A percentile compares a stretch with the other conserved stretches of the same genome.
Conservation (phyloP, 1,140 invertebrate genomes). For the Chrysomallon squamiferum region DNA sequence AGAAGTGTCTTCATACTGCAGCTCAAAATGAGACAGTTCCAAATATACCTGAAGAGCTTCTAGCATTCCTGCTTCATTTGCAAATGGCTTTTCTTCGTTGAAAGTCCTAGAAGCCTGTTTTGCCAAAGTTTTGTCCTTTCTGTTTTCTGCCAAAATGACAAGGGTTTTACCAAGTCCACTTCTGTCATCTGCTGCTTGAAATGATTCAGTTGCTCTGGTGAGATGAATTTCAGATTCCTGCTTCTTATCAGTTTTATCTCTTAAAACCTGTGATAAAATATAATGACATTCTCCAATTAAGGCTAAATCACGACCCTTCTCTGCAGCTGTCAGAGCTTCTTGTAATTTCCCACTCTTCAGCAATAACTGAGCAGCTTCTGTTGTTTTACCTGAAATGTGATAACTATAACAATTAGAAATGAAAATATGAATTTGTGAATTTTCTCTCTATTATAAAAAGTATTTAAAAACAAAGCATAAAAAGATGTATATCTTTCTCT, state of each 20-base stretch:
- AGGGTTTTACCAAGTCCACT: background rate
- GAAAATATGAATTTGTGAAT: too few species aligned
- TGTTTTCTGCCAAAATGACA: background rate
- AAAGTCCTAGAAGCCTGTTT: background rate
- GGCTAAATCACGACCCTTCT: background rate
- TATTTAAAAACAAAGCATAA: too few species aligned
- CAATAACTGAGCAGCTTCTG: conserved; percentile 25
- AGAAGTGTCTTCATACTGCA: background rate
- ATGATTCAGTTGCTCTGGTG: background rate
- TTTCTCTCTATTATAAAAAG: background rate
- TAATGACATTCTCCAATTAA: conserved; percentile 3
- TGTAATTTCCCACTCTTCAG: conserved; percentile 19
- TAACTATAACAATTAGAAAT: background rate
- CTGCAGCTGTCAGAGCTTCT: conserved; percentile 28
- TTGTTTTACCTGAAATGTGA: conserved; percentile 20
- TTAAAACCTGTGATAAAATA: background rate
- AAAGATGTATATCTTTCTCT: too few species aligned
- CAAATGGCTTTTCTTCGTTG: background rate
- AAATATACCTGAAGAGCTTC: background rate
- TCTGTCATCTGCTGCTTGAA: background rate
- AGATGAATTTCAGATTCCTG: background rate
- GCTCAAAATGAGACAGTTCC: background rate
- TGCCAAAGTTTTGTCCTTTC: background rate
- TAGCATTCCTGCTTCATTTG: conserved; percentile 2
- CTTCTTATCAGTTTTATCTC: background rate